Conservation (phyloP, 2,113 vertebrate genomes). For the Diadophis punctatus region DNA sequence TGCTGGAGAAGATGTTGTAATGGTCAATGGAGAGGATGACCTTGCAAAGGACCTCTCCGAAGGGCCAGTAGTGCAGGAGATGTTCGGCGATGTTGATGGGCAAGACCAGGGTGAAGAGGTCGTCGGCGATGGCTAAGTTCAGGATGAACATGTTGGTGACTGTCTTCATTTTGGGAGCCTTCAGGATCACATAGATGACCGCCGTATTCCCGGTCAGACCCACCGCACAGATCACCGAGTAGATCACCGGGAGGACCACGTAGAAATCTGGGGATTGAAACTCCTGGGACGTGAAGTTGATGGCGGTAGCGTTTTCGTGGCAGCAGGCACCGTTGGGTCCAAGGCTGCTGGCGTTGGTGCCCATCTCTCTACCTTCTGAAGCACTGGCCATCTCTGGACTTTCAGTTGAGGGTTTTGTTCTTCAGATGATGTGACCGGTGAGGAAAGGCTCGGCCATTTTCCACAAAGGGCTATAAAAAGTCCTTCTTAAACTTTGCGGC, state of each 20-base stretch:
- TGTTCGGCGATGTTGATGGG: slow-evolving; percentile 86
- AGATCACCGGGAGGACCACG: slow-evolving; percentile 79
- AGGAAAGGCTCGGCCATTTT: neutral
- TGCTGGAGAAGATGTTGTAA: slow-evolving; percentile 90
- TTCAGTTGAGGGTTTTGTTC: neutral
- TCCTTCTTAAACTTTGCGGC: neutral
- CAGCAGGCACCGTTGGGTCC: neutral
- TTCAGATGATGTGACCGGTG: neutral
- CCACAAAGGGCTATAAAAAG: neutral
- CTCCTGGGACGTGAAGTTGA: slow-evolving; percentile 50
- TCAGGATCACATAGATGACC: slow-evolving; percentile 86
- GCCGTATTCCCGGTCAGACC: slow-evolving; percentile 85
- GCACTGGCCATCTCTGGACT: slow-evolving; percentile 57
- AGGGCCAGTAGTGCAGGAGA: slow-evolving; percentile 85
- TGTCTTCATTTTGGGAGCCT: slow-evolving; percentile 88
- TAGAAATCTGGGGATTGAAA: slow-evolving; percentile 70
- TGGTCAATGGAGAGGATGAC: slow-evolving; percentile 85
- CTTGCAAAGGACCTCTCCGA: slow-evolving; percentile 86
- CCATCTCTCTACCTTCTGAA: slow-evolving; percentile 31
- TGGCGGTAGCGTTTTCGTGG: slow-evolving; percentile 20
- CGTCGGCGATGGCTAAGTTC: slow-evolving; percentile 84
- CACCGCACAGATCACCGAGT: slow-evolving; percentile 81
- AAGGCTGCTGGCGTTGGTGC: slow-evolving; percentile 23
- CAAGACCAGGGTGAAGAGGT: slow-evolving; percentile 83
- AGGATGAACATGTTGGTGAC: slow-evolving; percentile 91